phyloP scores from a whole-genome alignment of 2,888 invertebrate genomes.

The Thecophora atra region DNA sequence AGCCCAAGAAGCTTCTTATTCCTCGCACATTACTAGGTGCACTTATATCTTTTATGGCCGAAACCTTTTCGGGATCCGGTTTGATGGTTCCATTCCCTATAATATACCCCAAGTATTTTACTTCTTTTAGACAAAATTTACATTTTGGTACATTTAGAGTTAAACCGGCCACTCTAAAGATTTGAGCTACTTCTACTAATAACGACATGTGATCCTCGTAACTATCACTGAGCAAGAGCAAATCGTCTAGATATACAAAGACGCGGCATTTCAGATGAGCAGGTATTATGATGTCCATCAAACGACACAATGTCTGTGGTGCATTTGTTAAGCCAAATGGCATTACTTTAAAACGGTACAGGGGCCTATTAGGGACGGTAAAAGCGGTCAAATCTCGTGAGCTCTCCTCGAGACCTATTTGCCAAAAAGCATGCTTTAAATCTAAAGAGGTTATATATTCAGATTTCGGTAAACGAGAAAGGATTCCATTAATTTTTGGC shows the following conservation, averaged over 20 bases:
- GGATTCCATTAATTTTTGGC: slow-evolving; percentile 34
- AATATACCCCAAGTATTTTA: slow-evolving; percentile 42
- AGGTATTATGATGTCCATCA: slow-evolving; percentile 40
- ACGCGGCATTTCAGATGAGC: slow-evolving; percentile 36
- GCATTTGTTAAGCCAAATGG: slow-evolving; percentile 41
- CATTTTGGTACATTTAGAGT: slow-evolving; percentile 41
- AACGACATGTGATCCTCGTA: slow-evolving; percentile 32
- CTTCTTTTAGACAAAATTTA: slow-evolving; percentile 41
- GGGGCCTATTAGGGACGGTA: slow-evolving; percentile 41
- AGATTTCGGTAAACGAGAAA: slow-evolving; percentile 38
- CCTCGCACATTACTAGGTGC: slow-evolving; percentile 38
- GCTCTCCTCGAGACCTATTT: slow-evolving; percentile 31
- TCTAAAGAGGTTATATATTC: slow-evolving; percentile 39
- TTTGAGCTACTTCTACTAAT: slow-evolving; percentile 30
- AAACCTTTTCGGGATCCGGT: slow-evolving; percentile 41
- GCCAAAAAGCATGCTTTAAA: slow-evolving; percentile 40
- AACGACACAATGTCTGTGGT: slow-evolving; percentile 38
- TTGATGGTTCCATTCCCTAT: slow-evolving; percentile 42
- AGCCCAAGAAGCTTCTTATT: slow-evolving; percentile 41
- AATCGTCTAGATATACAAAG: slow-evolving; percentile 42
- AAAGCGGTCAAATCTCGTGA: slow-evolving; percentile 41
- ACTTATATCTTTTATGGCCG: slow-evolving; percentile 40
- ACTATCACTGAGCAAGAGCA: slow-evolving; percentile 33
- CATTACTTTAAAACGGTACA: slow-evolving; percentile 43
- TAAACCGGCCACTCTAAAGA: slow-evolving; percentile 36